Conservation (phyloP, 2,797 vertebrate genomes). For the Antennarius maculatus region DNA sequence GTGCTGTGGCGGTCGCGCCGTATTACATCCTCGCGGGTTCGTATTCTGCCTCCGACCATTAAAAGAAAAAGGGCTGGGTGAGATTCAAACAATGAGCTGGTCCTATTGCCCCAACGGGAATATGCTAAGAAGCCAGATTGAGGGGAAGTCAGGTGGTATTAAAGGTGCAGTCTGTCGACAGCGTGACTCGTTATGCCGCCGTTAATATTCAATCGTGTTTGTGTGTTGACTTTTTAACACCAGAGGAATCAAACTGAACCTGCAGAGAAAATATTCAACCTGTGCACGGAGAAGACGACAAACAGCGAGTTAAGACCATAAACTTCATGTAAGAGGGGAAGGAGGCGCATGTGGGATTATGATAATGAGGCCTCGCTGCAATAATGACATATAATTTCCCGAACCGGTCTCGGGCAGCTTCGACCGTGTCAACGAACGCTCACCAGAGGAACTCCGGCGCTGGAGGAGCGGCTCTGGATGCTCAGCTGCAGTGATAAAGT, state of each 20-base stretch:
- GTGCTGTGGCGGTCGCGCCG: constrained; percentile 59
- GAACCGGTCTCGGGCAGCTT: too few species aligned
- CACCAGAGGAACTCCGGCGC: constrained; percentile 65
- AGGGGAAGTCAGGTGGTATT: constrained; percentile 34
- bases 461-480: constrained; percentile 69
- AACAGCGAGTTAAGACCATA: constrained; percentile 30
- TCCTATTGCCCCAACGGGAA: constrained; percentile 42
- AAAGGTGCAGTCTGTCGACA: constrained; percentile 59
- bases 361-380: constrained; percentile 51
- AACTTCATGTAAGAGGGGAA: constrained; percentile 27
- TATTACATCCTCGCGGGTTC: constrained; percentile 64
- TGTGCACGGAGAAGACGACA: not conserved
- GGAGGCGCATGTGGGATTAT: constrained; percentile 15
- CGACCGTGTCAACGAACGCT: constrained; percentile 43
- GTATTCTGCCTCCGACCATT: constrained; percentile 50
- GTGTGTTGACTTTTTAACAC: too few species aligned
- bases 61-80: constrained; percentile 14
- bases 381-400: constrained; percentile 50
- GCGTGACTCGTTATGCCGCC: constrained; percentile 50
- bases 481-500: constrained; percentile 85
- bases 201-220: not conserved
- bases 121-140: too few species aligned
- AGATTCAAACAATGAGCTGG: constrained; percentile 51
- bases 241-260: constrained; percentile 15
- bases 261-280: constrained; percentile 30